A percentile compares a stretch with the other conserved stretches of the same genome.
Conservation (phyloP, 2,888 invertebrate genomes). For the Aquatica leii region DNA sequence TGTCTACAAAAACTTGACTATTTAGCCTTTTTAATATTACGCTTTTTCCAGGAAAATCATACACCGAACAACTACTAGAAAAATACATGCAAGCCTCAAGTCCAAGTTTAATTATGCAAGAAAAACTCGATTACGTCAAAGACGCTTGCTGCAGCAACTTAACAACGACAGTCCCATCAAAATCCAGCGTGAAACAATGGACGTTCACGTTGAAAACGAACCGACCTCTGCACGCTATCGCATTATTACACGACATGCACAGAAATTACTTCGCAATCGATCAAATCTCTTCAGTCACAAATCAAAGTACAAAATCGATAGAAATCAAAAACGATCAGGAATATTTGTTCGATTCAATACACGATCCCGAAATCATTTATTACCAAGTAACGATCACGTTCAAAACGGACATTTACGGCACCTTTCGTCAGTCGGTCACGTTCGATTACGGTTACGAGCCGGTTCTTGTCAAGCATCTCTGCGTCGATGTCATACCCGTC, state of each 20-base stretch:
- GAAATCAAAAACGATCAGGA: conserved; percentile 57
- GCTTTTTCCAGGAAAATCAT: conserved; percentile 55
- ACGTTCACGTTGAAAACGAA: conserved; percentile 66
- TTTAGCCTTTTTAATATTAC: neutral
- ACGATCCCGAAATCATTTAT: conserved; percentile 56
- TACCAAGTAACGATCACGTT: conserved; percentile 68
- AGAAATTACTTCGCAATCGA: conserved; percentile 72
- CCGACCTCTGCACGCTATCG: conserved; percentile 67
- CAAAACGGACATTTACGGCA: conserved; percentile 77
- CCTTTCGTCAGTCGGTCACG: conserved; percentile 79
- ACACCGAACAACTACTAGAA: conserved; percentile 72
- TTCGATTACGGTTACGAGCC: conserved; percentile 77
- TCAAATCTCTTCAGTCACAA: conserved; percentile 54
- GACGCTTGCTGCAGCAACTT: conserved; percentile 68
- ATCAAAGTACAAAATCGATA: conserved; percentile 42
- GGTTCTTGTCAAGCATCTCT: conserved; percentile 71
- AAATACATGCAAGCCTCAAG: conserved; percentile 69
- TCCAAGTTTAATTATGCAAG: conserved; percentile 70
- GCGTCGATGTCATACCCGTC: conserved; percentile 79
- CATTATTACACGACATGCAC: conserved; percentile 74
- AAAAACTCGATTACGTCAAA: conserved; percentile 68
- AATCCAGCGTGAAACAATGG: conserved; percentile 70
- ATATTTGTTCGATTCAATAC: conserved; percentile 33
- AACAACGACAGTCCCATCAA: conserved; percentile 69
- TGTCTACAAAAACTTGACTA: too few relatives aligned